Base-by-base conservation (phyloP, 2,888 invertebrate species). In the Cryptocephalus primarius region DNA sequence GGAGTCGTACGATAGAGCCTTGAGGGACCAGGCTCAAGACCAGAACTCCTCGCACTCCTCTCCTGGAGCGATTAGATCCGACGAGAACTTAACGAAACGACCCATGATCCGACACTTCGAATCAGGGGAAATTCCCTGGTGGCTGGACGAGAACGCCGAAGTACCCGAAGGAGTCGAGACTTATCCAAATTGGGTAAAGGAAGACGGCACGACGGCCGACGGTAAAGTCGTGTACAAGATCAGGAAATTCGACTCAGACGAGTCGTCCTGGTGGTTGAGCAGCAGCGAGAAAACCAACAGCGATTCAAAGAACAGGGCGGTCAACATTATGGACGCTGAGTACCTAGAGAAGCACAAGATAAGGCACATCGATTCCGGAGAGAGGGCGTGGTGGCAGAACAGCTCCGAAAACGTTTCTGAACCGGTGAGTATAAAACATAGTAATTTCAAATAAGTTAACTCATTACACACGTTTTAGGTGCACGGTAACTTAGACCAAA, bases 331-430 rank as follows among this genome's bases (percentile, higher is more conserved):
- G 49, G 74, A 73, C 60, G 72, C 72, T 57, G 77, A 78, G 42
- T 75, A 74, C 57, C 71, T 61, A 41, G 73, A 74, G 52, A 72
- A 72, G 51, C 74, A 74, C 51, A 75, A 76, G 65, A 70, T 83
- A n/a, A 74, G 75, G 3, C 80, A 75, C 52, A 79, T 78, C 41
- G 82, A 83, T 58, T 83, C 85, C 1, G 84, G 79, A 1, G 84
- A 82, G 62, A 75, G 79, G 53, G 77, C 80, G 22, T 83, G 83
- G 82, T 83, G 83, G 82, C 55, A 76, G 52, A 75, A 76, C 8
- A 77, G 75, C 39, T 65, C 62, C 47, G 65, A 69, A 42, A 68
- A 72, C 55, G 60, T 69, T 32, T 63, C 71, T 13, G 69, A 62
- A 48, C 55, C 53, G 56, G 57, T 52, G 3, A 36, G 36, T 4